Evolutionary conservation across 1,140 invertebrate genomes (phyloP).

Genomic region (Conopomorpha cramerella): DNA sequence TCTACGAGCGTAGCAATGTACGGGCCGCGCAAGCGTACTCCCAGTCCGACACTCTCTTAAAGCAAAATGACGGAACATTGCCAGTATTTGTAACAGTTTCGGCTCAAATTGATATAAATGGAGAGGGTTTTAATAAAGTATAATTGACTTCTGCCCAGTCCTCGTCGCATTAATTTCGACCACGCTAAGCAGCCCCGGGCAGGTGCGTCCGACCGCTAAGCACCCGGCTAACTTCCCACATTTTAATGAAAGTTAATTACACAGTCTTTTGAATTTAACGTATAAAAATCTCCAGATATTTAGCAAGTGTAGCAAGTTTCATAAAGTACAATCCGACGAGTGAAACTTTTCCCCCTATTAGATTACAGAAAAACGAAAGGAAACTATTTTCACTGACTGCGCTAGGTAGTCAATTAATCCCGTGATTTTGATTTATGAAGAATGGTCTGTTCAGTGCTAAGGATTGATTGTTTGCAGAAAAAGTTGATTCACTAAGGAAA

Average conservation of each 20-base stretch:
- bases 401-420: no score
- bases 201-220: conserved; percentile 55
- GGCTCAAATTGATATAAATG: conserved; percentile 61
- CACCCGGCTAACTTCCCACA: conserved; percentile 42
- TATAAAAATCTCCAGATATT: no score
- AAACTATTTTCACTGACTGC: no score
- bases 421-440: no score
- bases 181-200: conserved; percentile 53
- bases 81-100: conserved; percentile 62
- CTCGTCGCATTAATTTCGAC: conserved; percentile 57
- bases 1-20: conserved; percentile 30
- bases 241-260: conserved; percentile 57
- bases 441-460: no score
- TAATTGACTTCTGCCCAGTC: conserved; percentile 60
- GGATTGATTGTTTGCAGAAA: no score
- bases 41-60: conserved; percentile 45
- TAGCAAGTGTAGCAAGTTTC: no score
- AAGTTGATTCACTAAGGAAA: no score
- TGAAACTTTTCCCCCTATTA: no score
- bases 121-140: conserved; percentile 61
- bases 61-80: conserved; percentile 58
- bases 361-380: no score
- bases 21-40: conserved; percentile 47
- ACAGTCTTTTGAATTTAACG: conserved; percentile 42
- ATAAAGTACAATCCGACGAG: no score